Conservation (phyloP, 2,797 vertebrate species). For the Poliocrania exsul region DNA sequence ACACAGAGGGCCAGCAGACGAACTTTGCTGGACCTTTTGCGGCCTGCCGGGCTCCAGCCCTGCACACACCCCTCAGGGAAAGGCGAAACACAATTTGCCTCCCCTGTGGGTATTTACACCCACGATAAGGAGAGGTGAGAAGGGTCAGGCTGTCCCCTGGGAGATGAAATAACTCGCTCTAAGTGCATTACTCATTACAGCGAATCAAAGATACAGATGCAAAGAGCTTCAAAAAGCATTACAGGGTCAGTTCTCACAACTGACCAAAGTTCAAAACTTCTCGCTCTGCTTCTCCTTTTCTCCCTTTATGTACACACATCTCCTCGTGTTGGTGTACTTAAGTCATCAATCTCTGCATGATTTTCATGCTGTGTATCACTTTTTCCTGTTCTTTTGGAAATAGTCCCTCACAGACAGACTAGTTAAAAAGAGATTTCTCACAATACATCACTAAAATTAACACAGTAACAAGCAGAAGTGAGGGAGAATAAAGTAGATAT, state of each 20-base stretch:
- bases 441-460: neutral
- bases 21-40: neutral
- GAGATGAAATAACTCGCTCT: constrained; percentile 34
- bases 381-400: neutral
- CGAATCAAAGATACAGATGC: neutral
- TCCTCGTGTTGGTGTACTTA: rapidly evolving
- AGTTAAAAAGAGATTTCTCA: neutral
- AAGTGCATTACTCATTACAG: neutral
- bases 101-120: neutral
- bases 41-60: neutral
- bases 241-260: neutral
- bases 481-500: neutral
- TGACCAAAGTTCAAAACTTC: neutral
- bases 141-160: neutral
- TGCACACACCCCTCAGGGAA: neutral
- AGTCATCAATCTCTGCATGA: neutral
- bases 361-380: neutral
- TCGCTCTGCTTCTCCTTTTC: neutral
- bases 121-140: neutral
- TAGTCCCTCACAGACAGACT: neutral
- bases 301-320: neutral
- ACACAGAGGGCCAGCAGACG: neutral
- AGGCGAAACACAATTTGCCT: neutral
- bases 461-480: neutral
- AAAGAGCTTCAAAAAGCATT: neutral